These are phyloP conservation scores for Pachypeltis micranthus DNA, from an alignment of 1,140 invertebrate genomes.

Conservation along the genomic window DNA sequence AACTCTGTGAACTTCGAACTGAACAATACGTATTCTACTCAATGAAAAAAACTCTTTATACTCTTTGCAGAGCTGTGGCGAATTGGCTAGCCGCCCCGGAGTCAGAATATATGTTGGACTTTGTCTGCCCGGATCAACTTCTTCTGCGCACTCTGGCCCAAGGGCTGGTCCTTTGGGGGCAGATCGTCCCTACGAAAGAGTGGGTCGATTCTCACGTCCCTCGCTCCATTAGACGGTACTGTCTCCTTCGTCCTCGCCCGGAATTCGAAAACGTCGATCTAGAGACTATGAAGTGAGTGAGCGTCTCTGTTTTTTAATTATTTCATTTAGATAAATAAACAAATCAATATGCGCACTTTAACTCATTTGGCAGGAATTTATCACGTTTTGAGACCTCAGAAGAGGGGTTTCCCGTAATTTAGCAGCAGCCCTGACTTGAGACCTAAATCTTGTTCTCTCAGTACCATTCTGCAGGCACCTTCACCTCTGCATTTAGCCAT, in stretches of 20 bases:
- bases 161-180: conserved; percentile 71
- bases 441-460: no score
- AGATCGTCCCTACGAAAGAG: conserved; percentile 61
- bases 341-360: no score
- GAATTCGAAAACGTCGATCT: conserved; percentile 62
- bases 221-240: conserved; percentile 54
- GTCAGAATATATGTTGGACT: conserved; percentile 82
- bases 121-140: conserved; percentile 86
- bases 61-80: conserved; percentile 56
- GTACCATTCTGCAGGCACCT: no score
- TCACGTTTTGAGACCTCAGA: no score
- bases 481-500: no score
- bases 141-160: conserved; percentile 68
- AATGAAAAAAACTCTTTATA: conserved; percentile 2
- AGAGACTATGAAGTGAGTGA: conserved; percentile 82
- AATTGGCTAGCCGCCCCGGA: conserved; percentile 85
- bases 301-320: no score
- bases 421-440: no score
- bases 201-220: conserved; percentile 83
- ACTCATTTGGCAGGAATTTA: no score
- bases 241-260: conserved; percentile 53
- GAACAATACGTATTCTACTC: no score
- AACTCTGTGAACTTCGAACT: no score
- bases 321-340: no score
- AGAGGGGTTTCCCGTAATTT: no score